A percentile compares a stretch with the other conserved stretches of the same genome.
phyloP scores from a whole-genome alignment of 1,140 invertebrate species.

The Bombus affinis region DNA sequence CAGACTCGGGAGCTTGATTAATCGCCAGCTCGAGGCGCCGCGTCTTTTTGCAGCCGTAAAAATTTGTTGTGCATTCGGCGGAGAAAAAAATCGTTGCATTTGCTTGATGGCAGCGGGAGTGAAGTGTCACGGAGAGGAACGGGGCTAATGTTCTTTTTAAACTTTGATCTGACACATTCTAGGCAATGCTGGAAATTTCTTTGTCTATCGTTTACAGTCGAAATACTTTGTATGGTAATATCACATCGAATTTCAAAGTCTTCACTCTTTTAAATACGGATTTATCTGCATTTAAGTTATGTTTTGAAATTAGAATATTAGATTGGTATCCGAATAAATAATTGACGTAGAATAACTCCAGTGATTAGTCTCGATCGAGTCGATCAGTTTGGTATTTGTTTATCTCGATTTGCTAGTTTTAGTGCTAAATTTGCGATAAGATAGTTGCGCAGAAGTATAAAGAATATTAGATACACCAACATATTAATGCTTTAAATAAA shows the following conservation, averaged over 20 bases:
- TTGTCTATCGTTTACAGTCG: background rate
- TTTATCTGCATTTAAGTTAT: too few species aligned
- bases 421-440: background rate
- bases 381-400: too few species aligned
- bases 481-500: background rate
- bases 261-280: too few species aligned
- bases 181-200: background rate
- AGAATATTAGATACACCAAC: background rate
- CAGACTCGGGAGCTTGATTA: constrained; percentile 7
- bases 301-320: too few species aligned
- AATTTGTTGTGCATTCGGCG: background rate
- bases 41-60: constrained; percentile 13
- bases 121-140: background rate
- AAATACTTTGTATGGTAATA: background rate
- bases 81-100: constrained; percentile 9
- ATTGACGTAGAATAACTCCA: too few species aligned
- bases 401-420: background rate
- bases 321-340: too few species aligned
- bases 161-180: too few species aligned
- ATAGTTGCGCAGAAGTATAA: background rate
- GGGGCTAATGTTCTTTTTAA: background rate
- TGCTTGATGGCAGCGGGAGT: background rate
- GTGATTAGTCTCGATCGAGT: too few species aligned
- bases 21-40: background rate
- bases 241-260: background rate